Conservation (phyloP, 2,797 vertebrate species). For the Microcaecilia unicolor region DNA sequence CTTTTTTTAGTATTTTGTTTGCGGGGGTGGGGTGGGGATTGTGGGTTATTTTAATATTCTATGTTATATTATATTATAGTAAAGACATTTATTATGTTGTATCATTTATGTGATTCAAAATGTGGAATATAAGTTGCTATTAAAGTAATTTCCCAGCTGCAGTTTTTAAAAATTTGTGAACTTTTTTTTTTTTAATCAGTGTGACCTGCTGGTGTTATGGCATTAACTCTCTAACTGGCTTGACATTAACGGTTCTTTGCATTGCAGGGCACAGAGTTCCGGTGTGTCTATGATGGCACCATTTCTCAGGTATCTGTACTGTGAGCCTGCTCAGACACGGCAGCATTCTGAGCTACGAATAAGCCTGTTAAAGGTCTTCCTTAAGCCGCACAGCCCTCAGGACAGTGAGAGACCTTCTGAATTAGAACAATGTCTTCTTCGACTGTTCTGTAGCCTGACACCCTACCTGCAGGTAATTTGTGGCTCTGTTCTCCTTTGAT, state of each 20-base stretch:
- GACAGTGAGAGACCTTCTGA: constrained; percentile 15
- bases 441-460: constrained; percentile 65
- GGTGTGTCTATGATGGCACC: constrained; percentile 72
- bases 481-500: background rate
- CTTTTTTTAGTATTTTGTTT: too few relatives aligned
- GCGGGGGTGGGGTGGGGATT: too few relatives aligned
- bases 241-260: constrained; percentile 5
- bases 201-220: too few relatives aligned
- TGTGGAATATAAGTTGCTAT: too few relatives aligned
- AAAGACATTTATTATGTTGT: too few relatives aligned
- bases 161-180: too few relatives aligned
- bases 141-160: too few relatives aligned
- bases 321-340: constrained; percentile 69
- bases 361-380: constrained; percentile 65
- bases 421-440: constrained; percentile 54
- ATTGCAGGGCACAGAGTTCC: constrained; percentile 55
- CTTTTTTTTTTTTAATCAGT: too few relatives aligned
- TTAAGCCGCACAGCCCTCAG: constrained; percentile 34
- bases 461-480: constrained; percentile 76
- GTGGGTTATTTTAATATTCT: too few relatives aligned
- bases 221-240: too few relatives aligned
- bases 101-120: too few relatives aligned
- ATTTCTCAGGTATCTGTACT: constrained; percentile 83
- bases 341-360: constrained; percentile 72
- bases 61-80: too few relatives aligned